These are phyloP conservation scores for Drosophila truncata DNA, from an alignment of 1,140 invertebrate genomes.

Conservation along the genomic window DNA sequence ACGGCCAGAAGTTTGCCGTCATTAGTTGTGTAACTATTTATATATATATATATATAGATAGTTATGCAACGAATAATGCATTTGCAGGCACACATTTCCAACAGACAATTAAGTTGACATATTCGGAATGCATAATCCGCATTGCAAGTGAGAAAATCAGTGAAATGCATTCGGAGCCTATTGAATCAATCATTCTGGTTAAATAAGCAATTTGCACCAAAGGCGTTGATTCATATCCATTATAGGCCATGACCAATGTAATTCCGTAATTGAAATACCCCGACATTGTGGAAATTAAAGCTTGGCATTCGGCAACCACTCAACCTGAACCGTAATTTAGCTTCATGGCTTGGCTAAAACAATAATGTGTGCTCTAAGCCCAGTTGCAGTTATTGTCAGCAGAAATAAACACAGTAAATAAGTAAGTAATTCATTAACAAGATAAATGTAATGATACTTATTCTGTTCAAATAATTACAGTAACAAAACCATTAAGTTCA, in stretches of 20 bases:
- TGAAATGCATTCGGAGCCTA: conserved; percentile 23
- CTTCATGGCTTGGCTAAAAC: conserved; percentile 32
- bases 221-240: conserved; percentile 47
- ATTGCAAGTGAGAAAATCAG: conserved; percentile 44
- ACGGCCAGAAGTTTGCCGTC: conserved; percentile 1
- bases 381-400: conserved; percentile 6
- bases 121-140: conserved; percentile 29
- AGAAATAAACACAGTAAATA: conserved; percentile 1
- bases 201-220: conserved; percentile 43
- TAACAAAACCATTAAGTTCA: too few relatives aligned
- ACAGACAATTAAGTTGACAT: conserved; percentile 23
- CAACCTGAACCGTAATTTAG: conserved; percentile 40
- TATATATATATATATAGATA: too few relatives aligned
- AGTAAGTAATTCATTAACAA: neutral
- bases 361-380: conserved; percentile 25
- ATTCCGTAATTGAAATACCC: conserved; percentile 63
- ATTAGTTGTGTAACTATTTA: conserved; percentile 10
- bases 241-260: conserved; percentile 11
- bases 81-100: neutral
- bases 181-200: conserved; percentile 65
- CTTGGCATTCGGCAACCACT: conserved; percentile 23
- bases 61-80: conserved; percentile 4
- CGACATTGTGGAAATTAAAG: conserved; percentile 56
- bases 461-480: too few relatives aligned
- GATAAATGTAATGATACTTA: neutral